Evolutionary conservation across 2,797 vertebrate genomes (phyloP).

Genomic region (Halcyon chelicuti): DNA sequence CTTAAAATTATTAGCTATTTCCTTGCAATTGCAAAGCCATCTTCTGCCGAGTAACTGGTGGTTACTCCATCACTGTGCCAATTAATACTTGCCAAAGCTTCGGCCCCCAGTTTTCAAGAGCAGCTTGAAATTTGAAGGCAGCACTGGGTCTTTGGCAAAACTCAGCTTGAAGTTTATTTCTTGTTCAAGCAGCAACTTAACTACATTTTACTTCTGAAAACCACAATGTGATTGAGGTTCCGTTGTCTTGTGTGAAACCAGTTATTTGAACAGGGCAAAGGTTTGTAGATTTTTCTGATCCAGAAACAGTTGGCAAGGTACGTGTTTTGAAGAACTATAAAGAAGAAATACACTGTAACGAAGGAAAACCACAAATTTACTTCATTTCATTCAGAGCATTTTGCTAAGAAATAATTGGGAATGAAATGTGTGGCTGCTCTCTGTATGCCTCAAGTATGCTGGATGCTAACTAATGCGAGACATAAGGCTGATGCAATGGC

Average conservation of each 20-base stretch:
- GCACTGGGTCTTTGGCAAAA: neutral
- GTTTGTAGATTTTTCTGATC: neutral
- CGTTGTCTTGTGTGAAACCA: conserved; percentile 22
- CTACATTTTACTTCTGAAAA: neutral
- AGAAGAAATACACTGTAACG: neutral
- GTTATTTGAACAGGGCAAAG: neutral
- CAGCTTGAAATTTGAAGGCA: neutral
- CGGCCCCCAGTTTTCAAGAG: neutral
- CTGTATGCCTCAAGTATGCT: neutral
- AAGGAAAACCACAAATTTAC: neutral
- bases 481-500: neutral
- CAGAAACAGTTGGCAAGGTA: neutral
- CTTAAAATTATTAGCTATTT: neutral
- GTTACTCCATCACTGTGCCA: neutral
- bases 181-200: neutral
- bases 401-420: neutral
- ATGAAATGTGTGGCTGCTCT: neutral
- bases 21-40: neutral
- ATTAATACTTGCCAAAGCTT: neutral
- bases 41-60: neutral
- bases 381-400: neutral
- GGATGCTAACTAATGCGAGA: neutral
- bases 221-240: neutral
- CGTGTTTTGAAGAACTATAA: neutral
- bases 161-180: neutral